Evolutionary conservation across 2,113 vertebrate species (phyloP).

Genomic region (Hirundichthys speculiger): DNA sequence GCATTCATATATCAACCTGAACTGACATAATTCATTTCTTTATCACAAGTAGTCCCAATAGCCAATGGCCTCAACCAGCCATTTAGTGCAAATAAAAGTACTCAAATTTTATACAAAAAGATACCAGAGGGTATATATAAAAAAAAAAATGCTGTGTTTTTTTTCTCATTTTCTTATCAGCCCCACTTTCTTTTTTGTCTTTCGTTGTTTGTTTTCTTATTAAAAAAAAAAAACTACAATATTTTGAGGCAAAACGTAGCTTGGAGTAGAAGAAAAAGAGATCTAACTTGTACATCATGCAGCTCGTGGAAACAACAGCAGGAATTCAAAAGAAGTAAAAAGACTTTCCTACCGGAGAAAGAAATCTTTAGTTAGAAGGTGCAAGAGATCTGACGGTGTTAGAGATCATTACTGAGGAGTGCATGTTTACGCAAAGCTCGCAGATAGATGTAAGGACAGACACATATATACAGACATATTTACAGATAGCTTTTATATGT

Average conservation of each 20-base stretch:
- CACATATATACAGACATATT: not conserved
- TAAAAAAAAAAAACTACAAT: conserved; percentile 53
- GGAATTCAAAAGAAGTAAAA: conserved; percentile 18
- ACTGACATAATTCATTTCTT: conserved; percentile 64
- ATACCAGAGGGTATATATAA: conserved; percentile 67
- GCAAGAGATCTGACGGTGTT: conserved; percentile 50
- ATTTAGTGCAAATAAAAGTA: conserved; percentile 84
- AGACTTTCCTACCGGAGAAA: conserved; percentile 12
- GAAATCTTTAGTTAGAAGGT: conserved; percentile 40
- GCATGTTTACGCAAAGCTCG: not conserved
- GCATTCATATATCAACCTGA: conserved; percentile 78
- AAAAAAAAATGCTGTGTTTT: conserved; percentile 65
- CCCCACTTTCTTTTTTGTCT: conserved; percentile 38
- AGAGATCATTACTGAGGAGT: conserved; percentile 51
- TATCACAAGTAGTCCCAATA: conserved; percentile 63
- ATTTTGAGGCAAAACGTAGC: conserved; percentile 52
- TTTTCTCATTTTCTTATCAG: conserved; percentile 33
- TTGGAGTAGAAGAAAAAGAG: conserved; percentile 49
- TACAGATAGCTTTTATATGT: conserved; percentile 72
- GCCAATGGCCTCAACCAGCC: conserved; percentile 45
- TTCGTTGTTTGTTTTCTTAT: conserved; percentile 38
- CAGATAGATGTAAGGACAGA: conserved; percentile 1
- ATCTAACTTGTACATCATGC: conserved; percentile 66
- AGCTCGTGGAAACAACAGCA: conserved; percentile 51
- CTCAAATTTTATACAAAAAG: conserved; percentile 76